Conservation (phyloP, 2,797 vertebrate genomes). For the Amphiprion clarkii region DNA sequence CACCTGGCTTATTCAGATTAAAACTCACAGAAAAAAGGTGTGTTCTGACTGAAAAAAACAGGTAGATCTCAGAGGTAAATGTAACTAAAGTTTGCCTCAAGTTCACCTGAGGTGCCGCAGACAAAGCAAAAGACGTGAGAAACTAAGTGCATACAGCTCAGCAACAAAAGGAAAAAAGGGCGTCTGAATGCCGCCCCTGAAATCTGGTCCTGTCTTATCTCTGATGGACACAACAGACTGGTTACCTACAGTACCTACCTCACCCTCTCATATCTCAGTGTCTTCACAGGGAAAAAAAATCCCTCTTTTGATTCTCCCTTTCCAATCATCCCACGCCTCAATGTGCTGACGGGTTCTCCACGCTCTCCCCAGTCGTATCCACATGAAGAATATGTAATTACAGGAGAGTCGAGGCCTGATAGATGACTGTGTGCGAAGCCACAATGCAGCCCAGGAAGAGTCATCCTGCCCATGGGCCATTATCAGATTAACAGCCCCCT, state of each 20-base stretch:
- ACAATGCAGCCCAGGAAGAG: slow-evolving; percentile 70
- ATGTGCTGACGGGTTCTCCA: slow-evolving; percentile 57
- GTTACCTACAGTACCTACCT: slow-evolving; percentile 25
- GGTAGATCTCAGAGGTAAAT: background rate
- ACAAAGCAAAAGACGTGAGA: slow-evolving; percentile 34
- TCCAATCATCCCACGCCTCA: slow-evolving; percentile 60
- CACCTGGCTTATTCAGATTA: background rate
- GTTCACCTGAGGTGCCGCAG: slow-evolving; percentile 19
- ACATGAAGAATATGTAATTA: slow-evolving; percentile 79
- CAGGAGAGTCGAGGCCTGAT: slow-evolving; percentile 65
- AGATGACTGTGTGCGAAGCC: slow-evolving; percentile 68
- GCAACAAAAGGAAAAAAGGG: slow-evolving; percentile 30
- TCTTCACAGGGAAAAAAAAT: slow-evolving; percentile 35
- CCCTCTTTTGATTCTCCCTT: slow-evolving; percentile 55
- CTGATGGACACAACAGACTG: slow-evolving; percentile 16
- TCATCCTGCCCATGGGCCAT: slow-evolving; percentile 63
- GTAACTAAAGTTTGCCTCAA: background rate
- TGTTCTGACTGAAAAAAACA: background rate
- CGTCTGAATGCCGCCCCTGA: slow-evolving; percentile 28
- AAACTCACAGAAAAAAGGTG: background rate
- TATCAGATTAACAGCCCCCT: slow-evolving; percentile 71
- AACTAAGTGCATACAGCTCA: slow-evolving; percentile 6
- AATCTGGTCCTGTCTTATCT: slow-evolving; percentile 54
- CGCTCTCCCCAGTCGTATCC: slow-evolving; percentile 44
- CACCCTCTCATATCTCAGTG: slow-evolving; percentile 41